Base-by-base conservation (phyloP, 2,888 invertebrate species). In the Fragum fragum region DNA sequence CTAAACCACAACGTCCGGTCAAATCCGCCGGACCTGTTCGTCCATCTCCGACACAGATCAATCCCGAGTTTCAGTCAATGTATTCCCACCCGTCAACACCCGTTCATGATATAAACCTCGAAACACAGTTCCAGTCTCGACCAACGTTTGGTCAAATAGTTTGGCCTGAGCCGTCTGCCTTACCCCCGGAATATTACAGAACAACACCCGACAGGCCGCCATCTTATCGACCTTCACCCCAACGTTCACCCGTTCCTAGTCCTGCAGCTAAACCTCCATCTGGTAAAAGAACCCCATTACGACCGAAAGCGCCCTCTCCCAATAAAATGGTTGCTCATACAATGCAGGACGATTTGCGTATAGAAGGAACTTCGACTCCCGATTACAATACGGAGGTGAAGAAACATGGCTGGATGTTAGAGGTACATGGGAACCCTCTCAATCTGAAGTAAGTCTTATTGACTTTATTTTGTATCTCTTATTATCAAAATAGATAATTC, bases 371-470 rank as follows among this genome's bases (percentile, higher is more conserved):
- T 42, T 73, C 79, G 18, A 79, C 86, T 0, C 75, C 82, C n/a
- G 82, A 88, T 63, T 93, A 92, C 73, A 89, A 92, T 21, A 81
- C 79, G 47, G 86, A 91, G 63, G 79, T 89, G 73, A 87, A 88
- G 59, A 92, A 89, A 73, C 89, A 91, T 79, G 93, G 93, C 16
- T 94, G 94, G 94, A 82, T 90, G 75, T 90, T 92, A 86, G 91
- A 93, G 74, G 87, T 93, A 1, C 93, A 90, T 23, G 93, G 93
- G 0, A 92, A 93, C 81, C 93, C 93, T 5, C 84, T 91, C n/a
- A 86, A 89, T 73, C 73, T 93, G 28, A 93, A 93, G 93, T 93
- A 88, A 90, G 92, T 83, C 1, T 6, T 26, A 16, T 11, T 53
- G 14, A n/a, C n/a, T n/a, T n/a, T n/a, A n/a, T n/a, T n/a, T n/a